Base-by-base conservation (phyloP, 2,888 invertebrate genomes). In the Dicycla oo region DNA sequence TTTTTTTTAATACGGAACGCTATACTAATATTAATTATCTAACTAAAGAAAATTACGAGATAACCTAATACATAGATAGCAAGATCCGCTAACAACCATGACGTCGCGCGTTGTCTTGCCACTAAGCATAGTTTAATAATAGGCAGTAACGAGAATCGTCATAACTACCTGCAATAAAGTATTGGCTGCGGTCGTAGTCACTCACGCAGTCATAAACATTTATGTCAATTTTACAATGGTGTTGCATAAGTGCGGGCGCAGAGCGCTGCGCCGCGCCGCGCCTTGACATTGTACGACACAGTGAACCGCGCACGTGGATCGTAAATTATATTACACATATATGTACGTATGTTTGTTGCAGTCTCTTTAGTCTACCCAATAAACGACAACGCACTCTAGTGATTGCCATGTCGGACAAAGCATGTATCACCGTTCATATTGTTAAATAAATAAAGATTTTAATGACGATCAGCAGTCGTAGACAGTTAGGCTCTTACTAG, bases 221-320 rank as follows among this genome's bases (percentile, higher is more conserved):
- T 93, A 93, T 93, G 93, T 90, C 91, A 91, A 92, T 92, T 94
- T 92, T 92, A 94, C 92, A 94, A 93, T 92, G 88, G 88, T 85
- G 87, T 95, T 95, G 92, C 93, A 93, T 94, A 94, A 95, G 86
- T 84, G 86, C 86, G 87, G 86, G 87, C 87, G 88, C 83, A 84
- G 87, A 74, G 75, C 87, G 88, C 89, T 86, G 83, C 85, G 84
- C 87, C 83, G 83, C 85, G 84, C 87, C 83, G 88, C 86, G 93
- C 95, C 95, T 95, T 95, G 95, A 95, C 95, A 95, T 95, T 96
- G 95, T 90, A 91, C 93, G 90, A 93, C 91, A 92, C 91, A 91
- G 87, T 93, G 92, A 92, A 93, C 94, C 86, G 88, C 82, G 89
- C 94, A 95, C 95, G 94, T 95, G 95, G 91, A 94, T 92, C 91